Evolutionary conservation across 2,888 invertebrate genomes (phyloP).

Genomic region (Embidobia sp.): DNA sequence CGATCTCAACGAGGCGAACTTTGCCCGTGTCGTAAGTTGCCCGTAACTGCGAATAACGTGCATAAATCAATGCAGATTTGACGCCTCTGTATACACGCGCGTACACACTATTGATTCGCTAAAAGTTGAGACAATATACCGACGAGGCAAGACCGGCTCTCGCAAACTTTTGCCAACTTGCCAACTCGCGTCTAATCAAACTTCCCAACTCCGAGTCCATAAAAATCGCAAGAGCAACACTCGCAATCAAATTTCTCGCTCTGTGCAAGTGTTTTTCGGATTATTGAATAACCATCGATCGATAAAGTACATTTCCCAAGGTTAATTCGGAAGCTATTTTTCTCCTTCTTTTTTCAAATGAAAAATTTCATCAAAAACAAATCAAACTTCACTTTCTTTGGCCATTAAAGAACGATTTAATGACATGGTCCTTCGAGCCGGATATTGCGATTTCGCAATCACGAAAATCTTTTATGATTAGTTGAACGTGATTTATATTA

Average conservation of each 20-base stretch:
- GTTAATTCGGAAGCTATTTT: too few species aligned
- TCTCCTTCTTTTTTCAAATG: too few species aligned
- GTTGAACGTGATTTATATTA: too few species aligned
- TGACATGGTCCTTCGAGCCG: too few species aligned
- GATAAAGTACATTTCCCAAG: too few species aligned
- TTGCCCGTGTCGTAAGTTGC: slow-evolving; percentile 59
- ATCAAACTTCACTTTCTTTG: too few species aligned
- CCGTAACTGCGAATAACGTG: slow-evolving; percentile 53
- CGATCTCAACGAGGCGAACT: slow-evolving; percentile 64
- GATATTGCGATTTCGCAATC: too few species aligned
- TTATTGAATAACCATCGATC: too few species aligned
- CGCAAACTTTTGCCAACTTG: slow-evolving; percentile 23
- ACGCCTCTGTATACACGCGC: slow-evolving; percentile 38
- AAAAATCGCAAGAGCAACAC: not conserved
- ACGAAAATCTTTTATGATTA: too few species aligned
- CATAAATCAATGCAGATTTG: slow-evolving; percentile 60
- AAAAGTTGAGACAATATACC: slow-evolving; percentile 50
- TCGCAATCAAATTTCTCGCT: slow-evolving; percentile 8
- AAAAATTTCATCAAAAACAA: too few species aligned
- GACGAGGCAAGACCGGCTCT: slow-evolving; percentile 12
- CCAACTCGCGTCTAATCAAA: slow-evolving; percentile 23
- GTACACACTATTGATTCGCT: slow-evolving; percentile 42
- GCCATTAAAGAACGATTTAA: too few species aligned
- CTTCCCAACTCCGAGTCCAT: slow-evolving; percentile 7
- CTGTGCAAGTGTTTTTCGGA: too few species aligned